phyloP scores from a whole-genome alignment of 2,888 invertebrate species.

The Chymomyza procnemis region DNA sequence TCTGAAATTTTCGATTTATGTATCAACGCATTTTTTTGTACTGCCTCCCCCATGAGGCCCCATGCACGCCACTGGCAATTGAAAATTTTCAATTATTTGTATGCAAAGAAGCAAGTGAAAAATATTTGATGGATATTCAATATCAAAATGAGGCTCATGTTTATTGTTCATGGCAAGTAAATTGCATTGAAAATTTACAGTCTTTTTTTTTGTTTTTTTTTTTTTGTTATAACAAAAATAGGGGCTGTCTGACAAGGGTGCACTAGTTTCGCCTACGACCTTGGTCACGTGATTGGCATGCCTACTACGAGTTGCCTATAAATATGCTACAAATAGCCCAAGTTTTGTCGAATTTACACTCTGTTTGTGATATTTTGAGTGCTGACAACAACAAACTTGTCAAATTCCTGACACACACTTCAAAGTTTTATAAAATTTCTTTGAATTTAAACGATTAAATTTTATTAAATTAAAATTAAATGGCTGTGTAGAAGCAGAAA shows the following conservation, averaged over 20 bases:
- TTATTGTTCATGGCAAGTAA: slow-evolving; percentile 14
- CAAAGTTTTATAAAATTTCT: slow-evolving; percentile 42
- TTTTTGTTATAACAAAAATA: background rate
- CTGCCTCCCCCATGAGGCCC: too few species aligned
- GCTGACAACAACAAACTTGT: background rate
- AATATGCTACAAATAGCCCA: background rate
- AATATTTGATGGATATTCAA: slow-evolving; percentile 18
- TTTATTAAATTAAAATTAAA: slow-evolving; percentile 70
- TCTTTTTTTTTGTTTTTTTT: slow-evolving; percentile 7
- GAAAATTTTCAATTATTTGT: slow-evolving; percentile 40
- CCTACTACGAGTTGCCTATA: background rate
- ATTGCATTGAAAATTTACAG: slow-evolving; percentile 31
- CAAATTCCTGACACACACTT: background rate
- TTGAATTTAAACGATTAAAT: slow-evolving; percentile 70
- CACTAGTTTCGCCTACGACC: slow-evolving; percentile 28
- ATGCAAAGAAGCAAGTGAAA: slow-evolving; percentile 2
- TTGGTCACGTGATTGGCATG: slow-evolving; percentile 8
- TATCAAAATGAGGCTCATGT: slow-evolving; percentile 12
- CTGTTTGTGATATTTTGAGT: background rate
- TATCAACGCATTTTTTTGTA: too few species aligned
- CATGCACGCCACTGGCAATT: background rate
- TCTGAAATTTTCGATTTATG: too few species aligned
- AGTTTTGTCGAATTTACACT: background rate
- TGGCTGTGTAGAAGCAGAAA: slow-evolving; percentile 56
- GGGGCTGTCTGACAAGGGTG: slow-evolving; percentile 37